These are phyloP conservation scores for Otus sunia DNA, from an alignment of 2,113 vertebrate species.

Conservation along the genomic window DNA sequence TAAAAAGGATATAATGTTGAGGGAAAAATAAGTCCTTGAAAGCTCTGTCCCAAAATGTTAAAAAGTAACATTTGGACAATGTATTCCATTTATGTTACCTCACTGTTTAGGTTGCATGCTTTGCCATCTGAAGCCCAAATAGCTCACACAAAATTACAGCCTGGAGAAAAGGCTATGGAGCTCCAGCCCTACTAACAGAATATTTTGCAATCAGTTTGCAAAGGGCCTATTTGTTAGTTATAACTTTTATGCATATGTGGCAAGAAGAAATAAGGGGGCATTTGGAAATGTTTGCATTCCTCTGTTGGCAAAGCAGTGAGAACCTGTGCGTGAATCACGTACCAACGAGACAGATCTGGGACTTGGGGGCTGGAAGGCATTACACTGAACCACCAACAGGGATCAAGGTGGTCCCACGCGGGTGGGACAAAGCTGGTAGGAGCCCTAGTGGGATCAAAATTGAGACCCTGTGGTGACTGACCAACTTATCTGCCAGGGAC, in stretches of 20 bases:
- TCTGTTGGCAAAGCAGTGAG: background rate
- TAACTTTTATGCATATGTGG: fast-evolving
- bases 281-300: background rate
- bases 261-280: background rate
- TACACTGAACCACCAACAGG: background rate
- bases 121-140: background rate
- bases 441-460: background rate
- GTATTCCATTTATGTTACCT: background rate
- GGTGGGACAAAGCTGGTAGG: background rate
- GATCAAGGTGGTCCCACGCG: fast-evolving
- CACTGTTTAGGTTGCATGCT: background rate
- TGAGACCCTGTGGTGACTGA: background rate
- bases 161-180: background rate
- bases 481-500: background rate
- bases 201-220: background rate
- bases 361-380: background rate
- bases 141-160: background rate
- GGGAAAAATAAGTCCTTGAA: background rate
- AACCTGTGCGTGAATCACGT: fast-evolving
- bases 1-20: background rate
- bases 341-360: background rate
- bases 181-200: background rate
- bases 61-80: background rate
- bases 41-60: background rate
- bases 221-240: background rate